Conservation (phyloP, 30 jellyfish, hydroid and myxozoan species). For the Aurelia coerulea region DNA sequence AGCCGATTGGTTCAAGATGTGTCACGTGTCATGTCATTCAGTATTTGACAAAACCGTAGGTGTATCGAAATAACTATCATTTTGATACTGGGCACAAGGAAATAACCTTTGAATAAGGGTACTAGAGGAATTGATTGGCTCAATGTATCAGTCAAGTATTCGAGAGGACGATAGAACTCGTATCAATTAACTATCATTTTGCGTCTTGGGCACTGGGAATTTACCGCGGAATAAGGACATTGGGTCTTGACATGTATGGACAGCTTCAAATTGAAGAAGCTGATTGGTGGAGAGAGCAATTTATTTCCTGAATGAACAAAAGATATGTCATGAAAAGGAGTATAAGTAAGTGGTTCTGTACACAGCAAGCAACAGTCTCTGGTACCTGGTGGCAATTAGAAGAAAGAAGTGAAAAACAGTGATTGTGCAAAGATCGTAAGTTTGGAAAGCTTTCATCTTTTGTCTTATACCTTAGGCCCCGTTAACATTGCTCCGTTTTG, state of each 20-base stretch:
- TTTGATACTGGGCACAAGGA: not conserved
- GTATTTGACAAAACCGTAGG: too few species aligned
- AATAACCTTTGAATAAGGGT: constrained; percentile 6
- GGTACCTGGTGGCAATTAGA: too few species aligned
- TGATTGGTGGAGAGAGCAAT: not conserved
- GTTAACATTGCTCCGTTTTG: too few species aligned
- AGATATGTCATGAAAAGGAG: not conserved
- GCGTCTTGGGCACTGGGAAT: not conserved
- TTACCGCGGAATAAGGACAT: not conserved
- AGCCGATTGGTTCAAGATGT: not conserved
- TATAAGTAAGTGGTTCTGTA: too few species aligned
- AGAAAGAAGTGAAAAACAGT: too few species aligned
- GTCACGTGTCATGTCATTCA: not conserved
- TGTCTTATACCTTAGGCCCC: too few species aligned
- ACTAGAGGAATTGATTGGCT: not conserved
- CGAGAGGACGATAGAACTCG: not conserved
- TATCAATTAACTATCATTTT: too few species aligned
- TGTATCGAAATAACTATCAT: too few species aligned
- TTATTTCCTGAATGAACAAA: not conserved
- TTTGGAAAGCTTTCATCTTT: too few species aligned
- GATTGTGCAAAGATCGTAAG: too few species aligned
- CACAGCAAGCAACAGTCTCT: too few species aligned
- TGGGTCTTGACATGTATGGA: not conserved
- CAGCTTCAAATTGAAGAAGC: not conserved
- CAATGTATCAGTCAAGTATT: not conserved